A percentile compares a stretch with the other conserved stretches of the same genome.
Conservation (phyloP, 2,113 vertebrate genomes). For the Oryzias celebensis region DNA sequence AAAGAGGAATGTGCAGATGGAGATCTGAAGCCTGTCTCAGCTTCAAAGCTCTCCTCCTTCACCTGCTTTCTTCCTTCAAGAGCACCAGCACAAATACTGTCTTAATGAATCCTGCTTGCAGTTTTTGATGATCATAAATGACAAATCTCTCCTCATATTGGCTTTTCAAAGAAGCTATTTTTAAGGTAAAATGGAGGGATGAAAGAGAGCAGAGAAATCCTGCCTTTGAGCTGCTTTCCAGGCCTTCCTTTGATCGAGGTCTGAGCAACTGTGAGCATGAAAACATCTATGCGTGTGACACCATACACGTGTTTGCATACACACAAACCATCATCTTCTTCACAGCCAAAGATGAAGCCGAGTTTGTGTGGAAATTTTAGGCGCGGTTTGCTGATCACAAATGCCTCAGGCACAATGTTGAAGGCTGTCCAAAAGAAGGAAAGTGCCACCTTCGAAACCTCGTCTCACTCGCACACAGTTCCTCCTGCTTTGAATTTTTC, state of each 20-base stretch:
- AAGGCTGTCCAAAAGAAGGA: slow-evolving; percentile 17
- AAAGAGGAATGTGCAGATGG: slow-evolving; percentile 53
- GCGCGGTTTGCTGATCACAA: slow-evolving; percentile 13
- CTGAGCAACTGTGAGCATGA: background rate
- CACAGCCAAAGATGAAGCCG: slow-evolving; percentile 28
- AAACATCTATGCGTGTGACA: background rate
- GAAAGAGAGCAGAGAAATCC: slow-evolving; percentile 20
- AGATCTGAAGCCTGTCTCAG: slow-evolving; percentile 40
- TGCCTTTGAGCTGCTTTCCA: slow-evolving; percentile 44
- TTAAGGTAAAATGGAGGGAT: slow-evolving; percentile 35
- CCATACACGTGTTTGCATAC: slow-evolving; percentile 12
- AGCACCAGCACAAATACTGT: slow-evolving; percentile 37
- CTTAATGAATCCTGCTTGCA: slow-evolving; percentile 36
- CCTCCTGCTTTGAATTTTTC: slow-evolving; percentile 9
- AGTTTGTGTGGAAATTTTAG: background rate
- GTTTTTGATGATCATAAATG: slow-evolving; percentile 52
- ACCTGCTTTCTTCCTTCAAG: slow-evolving; percentile 34
- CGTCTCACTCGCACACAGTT: background rate
- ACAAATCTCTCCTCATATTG: slow-evolving; percentile 28
- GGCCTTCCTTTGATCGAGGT: slow-evolving; percentile 56
- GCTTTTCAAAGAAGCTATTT: slow-evolving; percentile 48
- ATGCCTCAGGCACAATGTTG: slow-evolving; percentile 8
- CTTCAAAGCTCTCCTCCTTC: slow-evolving; percentile 6
- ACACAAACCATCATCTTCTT: slow-evolving; percentile 28
- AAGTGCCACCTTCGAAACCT: background rate